Base-by-base conservation (phyloP, 2,113 vertebrate genomes). In the Natator depressus region DNA sequence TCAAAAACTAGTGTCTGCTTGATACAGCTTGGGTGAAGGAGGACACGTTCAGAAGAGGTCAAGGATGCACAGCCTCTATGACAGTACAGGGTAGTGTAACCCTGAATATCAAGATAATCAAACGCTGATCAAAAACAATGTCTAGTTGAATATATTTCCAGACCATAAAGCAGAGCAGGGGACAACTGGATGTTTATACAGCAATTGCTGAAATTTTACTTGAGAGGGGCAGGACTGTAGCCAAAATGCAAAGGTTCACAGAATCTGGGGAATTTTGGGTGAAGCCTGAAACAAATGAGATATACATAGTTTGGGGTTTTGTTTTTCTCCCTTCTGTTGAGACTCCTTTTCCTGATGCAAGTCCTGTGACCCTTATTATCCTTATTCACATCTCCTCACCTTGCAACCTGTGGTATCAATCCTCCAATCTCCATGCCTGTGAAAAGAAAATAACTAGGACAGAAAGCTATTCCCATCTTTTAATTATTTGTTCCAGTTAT, bases 391-490 rank as follows among this genome's bases (percentile, higher is more conserved):
- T 0, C 65, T 95, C 82, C 84, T 83, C 50, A 29, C 47, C 85
- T 80, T 17, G 0, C 19, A 10, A 87, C 76, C 86, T 80, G 11
- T 46, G 14, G 47, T 16, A 20, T 89, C 49, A 51, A 35, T 85
- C 78, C 38, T 90, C 54, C 31, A 10, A 8, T 82, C 76, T 90
- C 53, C 5, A 72, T 50, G 82, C 31, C 35, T 93, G 42, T 79
- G 54, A 91, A 89, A 55, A 93, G 65, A 82, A 96, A 82, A 87
- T 96, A 69, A 69, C 59, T 85, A 88, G 29, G 87, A 35, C 51
- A 90, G 75, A 93, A 82, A 69, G 1, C 31, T 86, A 55, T 8
- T 17, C 59, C 59, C 83, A 89, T 79, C 1, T 0, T 16, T 46
- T 65, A 46, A 95, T 13, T 16, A 85, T 78, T 69, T 95, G 35